Evolutionary conservation across 1,140 invertebrate species (phyloP).

Genomic region (Bradysia coprophila): DNA sequence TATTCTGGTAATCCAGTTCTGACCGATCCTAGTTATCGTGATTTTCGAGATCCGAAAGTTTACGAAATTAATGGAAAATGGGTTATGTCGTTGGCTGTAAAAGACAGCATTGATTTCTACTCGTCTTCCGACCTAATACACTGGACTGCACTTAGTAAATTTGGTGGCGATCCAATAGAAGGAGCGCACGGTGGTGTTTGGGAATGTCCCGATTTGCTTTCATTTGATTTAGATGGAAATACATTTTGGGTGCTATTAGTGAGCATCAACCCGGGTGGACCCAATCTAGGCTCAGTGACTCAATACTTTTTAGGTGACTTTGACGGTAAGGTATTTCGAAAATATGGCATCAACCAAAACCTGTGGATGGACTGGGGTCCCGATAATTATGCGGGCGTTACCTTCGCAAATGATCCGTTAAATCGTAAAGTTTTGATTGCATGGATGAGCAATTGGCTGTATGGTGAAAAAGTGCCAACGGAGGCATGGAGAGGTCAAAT

Average conservation of each 20-base stretch:
- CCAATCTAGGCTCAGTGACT: not conserved
- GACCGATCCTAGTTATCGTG: not conserved
- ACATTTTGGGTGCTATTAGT: not conserved
- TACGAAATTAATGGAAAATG: not conserved
- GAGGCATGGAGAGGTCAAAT: not conserved
- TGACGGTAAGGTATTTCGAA: not conserved
- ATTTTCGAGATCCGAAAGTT: conserved; percentile 1
- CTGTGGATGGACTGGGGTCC: not conserved
- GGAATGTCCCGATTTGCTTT: not conserved
- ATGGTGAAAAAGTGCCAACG: not conserved
- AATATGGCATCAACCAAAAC: not conserved
- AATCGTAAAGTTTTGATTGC: not conserved
- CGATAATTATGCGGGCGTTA: not conserved
- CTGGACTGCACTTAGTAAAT: not conserved
- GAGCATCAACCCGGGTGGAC: not conserved
- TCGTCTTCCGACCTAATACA: not conserved
- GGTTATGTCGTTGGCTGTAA: not conserved
- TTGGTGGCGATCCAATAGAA: not conserved
- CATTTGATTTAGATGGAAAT: not conserved
- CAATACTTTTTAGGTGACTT: not conserved
- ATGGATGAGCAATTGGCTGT: not conserved
- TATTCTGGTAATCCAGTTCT: not conserved
- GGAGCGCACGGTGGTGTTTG: not conserved
- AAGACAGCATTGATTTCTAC: not conserved
- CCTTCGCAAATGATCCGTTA: not conserved